Conservation (phyloP, 2,888 invertebrate genomes). For the Piscicola geometra region DNA sequence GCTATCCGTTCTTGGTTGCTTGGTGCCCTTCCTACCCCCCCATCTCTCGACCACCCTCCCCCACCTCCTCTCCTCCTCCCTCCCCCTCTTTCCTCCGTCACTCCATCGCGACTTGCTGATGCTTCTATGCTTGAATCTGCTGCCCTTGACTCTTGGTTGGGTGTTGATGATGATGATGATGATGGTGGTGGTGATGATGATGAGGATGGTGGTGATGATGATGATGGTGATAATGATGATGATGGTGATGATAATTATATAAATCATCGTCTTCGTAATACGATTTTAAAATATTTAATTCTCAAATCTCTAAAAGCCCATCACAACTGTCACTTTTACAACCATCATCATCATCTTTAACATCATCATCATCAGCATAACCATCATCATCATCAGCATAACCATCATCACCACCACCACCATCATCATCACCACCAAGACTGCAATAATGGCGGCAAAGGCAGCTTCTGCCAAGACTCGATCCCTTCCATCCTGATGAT, state of each 20-base stretch:
- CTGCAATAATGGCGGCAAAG: conserved; percentile 42
- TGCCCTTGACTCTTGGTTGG: conserved; percentile 80
- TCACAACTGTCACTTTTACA: too few relatives aligned
- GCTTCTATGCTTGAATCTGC: conserved; percentile 85
- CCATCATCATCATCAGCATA: too few relatives aligned
- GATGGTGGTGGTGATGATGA: too few relatives aligned
- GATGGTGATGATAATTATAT: conserved; percentile 2
- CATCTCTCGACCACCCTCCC: conserved; percentile 92
- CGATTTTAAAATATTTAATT: too few relatives aligned
- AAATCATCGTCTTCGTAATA: too few relatives aligned
- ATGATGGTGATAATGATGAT: not conserved
- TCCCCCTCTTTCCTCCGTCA: conserved; percentile 81
- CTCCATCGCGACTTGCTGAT: conserved; percentile 92
- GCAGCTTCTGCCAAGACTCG: conserved; percentile 55
- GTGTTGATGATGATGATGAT: conserved; percentile 35
- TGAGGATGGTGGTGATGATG: conserved; percentile 14
- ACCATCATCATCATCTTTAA: too few relatives aligned
- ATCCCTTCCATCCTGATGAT: conserved; percentile 87
- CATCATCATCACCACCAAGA: too few relatives aligned
- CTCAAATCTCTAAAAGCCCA: too few relatives aligned
- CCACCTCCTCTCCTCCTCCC: conserved; percentile 85
- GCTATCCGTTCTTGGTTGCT: conserved; percentile 85
- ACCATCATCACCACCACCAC: too few relatives aligned
- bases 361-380: too few relatives aligned
- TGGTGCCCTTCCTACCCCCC: conserved; percentile 91